Evolutionary conservation across 1,140 invertebrate genomes (phyloP).

Genomic region (Proales similis): DNA sequence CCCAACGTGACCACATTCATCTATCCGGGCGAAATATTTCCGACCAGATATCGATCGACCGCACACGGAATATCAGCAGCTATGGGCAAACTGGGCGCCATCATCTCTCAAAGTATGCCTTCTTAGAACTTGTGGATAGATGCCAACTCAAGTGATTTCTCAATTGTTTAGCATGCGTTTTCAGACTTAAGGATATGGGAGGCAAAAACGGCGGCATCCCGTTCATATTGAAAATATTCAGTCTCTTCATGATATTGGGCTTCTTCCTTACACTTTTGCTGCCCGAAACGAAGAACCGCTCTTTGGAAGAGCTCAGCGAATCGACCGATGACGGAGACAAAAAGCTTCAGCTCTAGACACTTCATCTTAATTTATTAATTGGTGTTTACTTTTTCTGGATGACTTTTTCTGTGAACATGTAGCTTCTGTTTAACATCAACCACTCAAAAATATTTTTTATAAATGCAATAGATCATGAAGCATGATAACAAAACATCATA

Average conservation of each 20-base stretch:
- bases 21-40: slow-evolving; percentile 35
- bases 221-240: slow-evolving; percentile 16
- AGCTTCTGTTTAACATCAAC: too few species aligned
- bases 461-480: too few species aligned
- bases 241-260: slow-evolving; percentile 25
- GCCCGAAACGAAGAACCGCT: slow-evolving; percentile 29
- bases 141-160: too few species aligned
- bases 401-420: too few species aligned
- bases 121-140: too few species aligned
- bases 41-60: slow-evolving; percentile 23
- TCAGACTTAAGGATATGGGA: slow-evolving; percentile 31
- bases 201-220: slow-evolving; percentile 19
- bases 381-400: too few species aligned
- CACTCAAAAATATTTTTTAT: too few species aligned
- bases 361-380: too few species aligned
- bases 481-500: too few species aligned
- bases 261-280: slow-evolving; percentile 28
- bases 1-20: slow-evolving; percentile 35
- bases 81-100: slow-evolving; percentile 30
- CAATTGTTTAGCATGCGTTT: too few species aligned
- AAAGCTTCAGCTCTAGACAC: too few species aligned
- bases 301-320: slow-evolving; percentile 18
- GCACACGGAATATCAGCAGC: slow-evolving; percentile 35
- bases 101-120: slow-evolving; percentile 33
- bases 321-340: too few species aligned